Evolutionary conservation across 1,140 invertebrate genomes (phyloP), one percentile per base, ranked within the genome.

Genomic region (Caenorhabditis briggsae): DNA sequence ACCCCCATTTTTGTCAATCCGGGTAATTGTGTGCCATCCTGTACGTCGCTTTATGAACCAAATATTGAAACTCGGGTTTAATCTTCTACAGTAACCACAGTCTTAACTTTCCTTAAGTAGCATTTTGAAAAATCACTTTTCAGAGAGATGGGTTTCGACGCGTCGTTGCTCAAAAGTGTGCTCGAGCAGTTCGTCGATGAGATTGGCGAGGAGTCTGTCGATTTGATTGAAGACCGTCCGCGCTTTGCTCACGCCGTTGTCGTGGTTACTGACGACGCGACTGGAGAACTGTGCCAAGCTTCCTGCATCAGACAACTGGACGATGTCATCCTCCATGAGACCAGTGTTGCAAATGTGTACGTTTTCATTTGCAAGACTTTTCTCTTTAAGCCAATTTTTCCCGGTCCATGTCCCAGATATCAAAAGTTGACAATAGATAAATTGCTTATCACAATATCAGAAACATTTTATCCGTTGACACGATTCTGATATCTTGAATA

Each of bases 211-310:
- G 86, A 87, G 43, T 87, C 86, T 0, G 78, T 55, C 25, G 86
- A 87, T 16, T 61, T 87, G 14, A 84, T 84, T 33, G 55, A 85
- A 20, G 86, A 87, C 23, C 86, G 86, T 9, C 86, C 86, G 12
- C 86, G 86, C 14, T 87, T 87, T 53, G 86, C 83, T 41, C 82
- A 87, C 53, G 86, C 86, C 2, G 86, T 87, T 33, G 83, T 87
- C 59, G 86, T 87, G 18, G 83, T 87, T 50, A 82, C 86, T 14
- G 84, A 65, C 18, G 84, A 85, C 41, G 84, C 20, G 1, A 65
- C 61, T 5, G 84, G 58, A 46, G 56, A 59, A 14, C n/a, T 87
- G 58, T 84, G 82, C 43, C 83, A 87, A 53, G 82, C 84, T 9
- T 84, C 82, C 5, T 84, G 82, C 20, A 84, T 87, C 23, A 83